Base-by-base conservation (phyloP, 2,888 invertebrate genomes). In the Acleris cristana region DNA sequence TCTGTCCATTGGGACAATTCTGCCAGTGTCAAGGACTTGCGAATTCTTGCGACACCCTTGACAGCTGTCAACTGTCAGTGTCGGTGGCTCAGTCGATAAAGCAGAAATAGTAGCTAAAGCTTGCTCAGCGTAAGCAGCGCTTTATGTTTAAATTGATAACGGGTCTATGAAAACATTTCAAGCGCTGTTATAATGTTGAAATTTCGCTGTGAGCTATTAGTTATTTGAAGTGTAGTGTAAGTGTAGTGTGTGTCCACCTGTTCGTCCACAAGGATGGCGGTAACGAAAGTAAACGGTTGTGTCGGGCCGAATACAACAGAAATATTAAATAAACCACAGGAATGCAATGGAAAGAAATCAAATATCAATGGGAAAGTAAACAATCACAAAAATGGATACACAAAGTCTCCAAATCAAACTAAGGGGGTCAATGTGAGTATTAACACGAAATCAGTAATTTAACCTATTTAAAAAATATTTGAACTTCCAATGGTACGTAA, bases 361-460 rank as follows among this genome's bases (percentile, higher is more conserved):
- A 83, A 78, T 61, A 63, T 76, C 52, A 91, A 88, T 81, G 87
- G 85, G 58, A 88, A 84, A 78, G 57, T 79, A 26, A 77, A 73
- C 23, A 73, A 76, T 64, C 71, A 80, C 69, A 83, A 77, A 73
- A 92, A 92, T 80, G 89, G 90, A 61, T 82, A 77, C 70, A 70
- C 75, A 60, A 89, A 87, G 71, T 73, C 82, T 19, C 67, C 74
- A 71, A 68, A 74, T 71, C 49, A 74, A 65, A 76, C 70, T 59
- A 88, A 90, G 80, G 87, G 86, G 64, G 73, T 81, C 64, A 73
- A 71, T 70, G 91, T 91, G 74, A 91, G 90, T 90, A 79, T 69
- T 75, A 60, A 71, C 69, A 71, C 74, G 62, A 74, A 76, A 78
- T 79, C 77, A 75, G 79, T 74, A 74, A 70, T 69, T 53, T 79